Evolutionary conservation across 2,888 invertebrate species (phyloP), one percentile per base, ranked within the genome.

Genomic region (Clusia tigrina): DNA sequence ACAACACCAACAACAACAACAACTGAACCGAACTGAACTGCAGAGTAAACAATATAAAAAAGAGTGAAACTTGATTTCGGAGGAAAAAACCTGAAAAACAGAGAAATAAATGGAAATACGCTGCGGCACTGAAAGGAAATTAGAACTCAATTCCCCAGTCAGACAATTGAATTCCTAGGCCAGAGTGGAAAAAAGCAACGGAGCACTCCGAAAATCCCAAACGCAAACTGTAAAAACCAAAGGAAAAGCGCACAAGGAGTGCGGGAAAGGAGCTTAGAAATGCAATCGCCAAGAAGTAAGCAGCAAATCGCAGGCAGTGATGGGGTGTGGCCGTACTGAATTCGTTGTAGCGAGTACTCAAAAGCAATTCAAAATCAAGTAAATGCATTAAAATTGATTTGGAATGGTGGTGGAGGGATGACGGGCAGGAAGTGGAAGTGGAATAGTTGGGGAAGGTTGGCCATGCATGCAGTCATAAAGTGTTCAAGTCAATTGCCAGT

Each of bases 61-160:
- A 26, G 17, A 17, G 15, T 54, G 12, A 12, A 24, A 15, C n/a
- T 25, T 54, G 18, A 25, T 42, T n/a, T n/a, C n/a, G 42, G 3
- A 42, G 32, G 6, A 32, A 32, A 32, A 5, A 5, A 32, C 5
- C 32, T 9, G 12, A 32, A 5, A 32, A 32, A 32, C 32, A 32
- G 12, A 32, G 6, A 32, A 32, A 32, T 12, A 32, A 32, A 32
- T 12, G 32, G 12, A 32, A 32, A 32, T 32, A 20, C 48, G 20
- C 48, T 20, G 48, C 48, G 22, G 48, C 48, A 48, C 20, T 15
- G n/a, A 42, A 37, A 46, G 57, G 57, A 46, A 57, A 57, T 57
- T 57, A 57, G 57, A 57, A 46, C 57, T 57, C 57, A 57, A 57
- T 57, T 57, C 57, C n/a, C 46, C 57, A 57, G 48, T 24, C 23